Conservation (phyloP, 1,140 invertebrate genomes). For the Ooceraea biroi region DNA sequence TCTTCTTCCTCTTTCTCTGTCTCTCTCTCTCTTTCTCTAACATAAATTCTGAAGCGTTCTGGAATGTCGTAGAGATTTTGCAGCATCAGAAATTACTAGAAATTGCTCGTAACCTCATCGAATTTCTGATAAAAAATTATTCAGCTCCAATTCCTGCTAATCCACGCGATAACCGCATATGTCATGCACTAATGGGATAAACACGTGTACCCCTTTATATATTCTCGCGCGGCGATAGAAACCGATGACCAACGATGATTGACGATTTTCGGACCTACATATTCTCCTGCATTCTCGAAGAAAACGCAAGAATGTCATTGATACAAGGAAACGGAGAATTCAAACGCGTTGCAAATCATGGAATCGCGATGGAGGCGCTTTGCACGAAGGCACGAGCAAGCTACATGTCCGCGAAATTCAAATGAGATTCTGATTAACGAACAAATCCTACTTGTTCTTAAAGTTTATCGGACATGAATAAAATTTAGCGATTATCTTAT, state of each 20-base stretch:
- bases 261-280: slow-evolving; percentile 47
- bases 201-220: slow-evolving; percentile 55
- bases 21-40: not conserved
- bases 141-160: not conserved
- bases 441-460: no score
- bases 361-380: not conserved
- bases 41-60: not conserved
- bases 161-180: not conserved
- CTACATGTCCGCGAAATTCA: slow-evolving; percentile 6
- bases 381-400: not conserved
- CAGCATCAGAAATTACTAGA: not conserved
- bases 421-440: not conserved
- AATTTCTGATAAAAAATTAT: no score
- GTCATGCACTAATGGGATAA: not conserved
- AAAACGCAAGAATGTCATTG: slow-evolving; percentile 3
- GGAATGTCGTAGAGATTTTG: not conserved
- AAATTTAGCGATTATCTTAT: no score
- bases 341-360: not conserved
- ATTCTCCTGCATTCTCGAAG: slow-evolving; percentile 1
- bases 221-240: slow-evolving; percentile 36
- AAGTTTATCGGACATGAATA: no score
- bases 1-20: not conserved
- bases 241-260: slow-evolving; percentile 56
- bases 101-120: not conserved
- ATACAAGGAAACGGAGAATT: not conserved